Conservation (phyloP, 1,140 invertebrate species). For the Conopomorpha cramerella region DNA sequence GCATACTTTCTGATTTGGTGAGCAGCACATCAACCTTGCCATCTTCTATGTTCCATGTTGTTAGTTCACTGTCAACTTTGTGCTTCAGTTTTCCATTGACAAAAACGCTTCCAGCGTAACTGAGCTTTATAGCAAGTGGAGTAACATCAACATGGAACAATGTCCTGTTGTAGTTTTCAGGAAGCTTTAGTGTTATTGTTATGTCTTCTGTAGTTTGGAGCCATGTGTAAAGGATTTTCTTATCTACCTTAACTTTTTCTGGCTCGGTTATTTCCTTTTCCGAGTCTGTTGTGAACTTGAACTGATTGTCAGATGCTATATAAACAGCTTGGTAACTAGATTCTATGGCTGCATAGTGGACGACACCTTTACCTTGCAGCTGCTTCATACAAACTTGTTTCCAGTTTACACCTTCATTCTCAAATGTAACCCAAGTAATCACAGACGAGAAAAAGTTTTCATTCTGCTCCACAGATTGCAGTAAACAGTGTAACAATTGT, state of each 20-base stretch:
- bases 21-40: conserved; percentile 66
- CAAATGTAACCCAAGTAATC: conserved; percentile 57
- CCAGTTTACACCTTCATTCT: conserved; percentile 48
- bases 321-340: conserved; percentile 63
- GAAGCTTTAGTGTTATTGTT: conserved; percentile 63
- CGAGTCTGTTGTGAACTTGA: conserved; percentile 65
- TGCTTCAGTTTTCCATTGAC: conserved; percentile 64
- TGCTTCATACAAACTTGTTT: conserved; percentile 39
- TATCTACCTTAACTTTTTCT: conserved; percentile 13
- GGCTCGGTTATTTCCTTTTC: conserved; percentile 45
- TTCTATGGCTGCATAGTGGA: conserved; percentile 72
- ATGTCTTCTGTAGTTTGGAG: conserved; percentile 71
- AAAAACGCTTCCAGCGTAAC: conserved; percentile 59
- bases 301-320: conserved; percentile 66
- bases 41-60: conserved; percentile 66
- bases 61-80: conserved; percentile 63
- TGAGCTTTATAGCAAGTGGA: conserved; percentile 48
- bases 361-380: conserved; percentile 62
- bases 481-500: conserved; percentile 53
- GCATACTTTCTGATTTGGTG: conserved; percentile 58
- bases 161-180: conserved; percentile 46
- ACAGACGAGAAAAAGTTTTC: conserved; percentile 50
- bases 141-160: conserved; percentile 59
- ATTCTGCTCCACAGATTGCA: conserved; percentile 55
- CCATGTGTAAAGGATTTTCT: conserved; percentile 63